Evolutionary conservation across 1,140 invertebrate genomes (phyloP), one percentile per base, ranked within the genome.

Genomic region (Thrips palmi): DNA sequence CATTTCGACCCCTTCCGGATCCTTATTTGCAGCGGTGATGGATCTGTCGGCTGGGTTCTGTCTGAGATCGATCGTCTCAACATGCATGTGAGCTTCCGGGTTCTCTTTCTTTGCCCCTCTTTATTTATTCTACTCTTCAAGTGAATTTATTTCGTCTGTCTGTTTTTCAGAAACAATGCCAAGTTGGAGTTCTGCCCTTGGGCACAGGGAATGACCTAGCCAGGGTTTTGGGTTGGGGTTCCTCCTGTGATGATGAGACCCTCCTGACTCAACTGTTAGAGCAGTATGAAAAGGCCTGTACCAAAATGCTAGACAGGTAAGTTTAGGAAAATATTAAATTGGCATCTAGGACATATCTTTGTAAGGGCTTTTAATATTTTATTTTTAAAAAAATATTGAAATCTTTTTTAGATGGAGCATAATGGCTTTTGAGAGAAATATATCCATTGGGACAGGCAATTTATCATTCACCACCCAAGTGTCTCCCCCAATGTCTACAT

Each of bases 141-240:
- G 6, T 36, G 24, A 22, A 6, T 6, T 35, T 27, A 10, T 30
- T 21, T 22, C n/a, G 14, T 37, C 15, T 36, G 36, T 24, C 38
- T 28, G 29, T 23, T 34, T 31, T 47, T n/a, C 52, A 87, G 83
- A 79, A 80, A 56, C 80, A 88, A 63, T 88, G 84, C 43, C 85
- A 89, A 60, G 77, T 88, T 18, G 85, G 84, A 20, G 85, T 94
- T 1, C 60, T 97, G 37, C 91, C 91, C 0, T 64, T 97, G 49
- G 91, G 91, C 15, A 96, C 91, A 0, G 91, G 91, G 21, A 97
- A 97, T 58, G 91, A 97, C 55, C 62, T 97, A 40, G 87, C 89
- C 0, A 60, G 91, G 14, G 88, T 94, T 1, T 60, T 96, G 6
- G 89, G 91, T n/a, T 96, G 89, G 89, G 89, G 91, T 14, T 73